Evolutionary conservation across 1,140 invertebrate genomes (phyloP).

Genomic region (Antheraea pernyi): DNA sequence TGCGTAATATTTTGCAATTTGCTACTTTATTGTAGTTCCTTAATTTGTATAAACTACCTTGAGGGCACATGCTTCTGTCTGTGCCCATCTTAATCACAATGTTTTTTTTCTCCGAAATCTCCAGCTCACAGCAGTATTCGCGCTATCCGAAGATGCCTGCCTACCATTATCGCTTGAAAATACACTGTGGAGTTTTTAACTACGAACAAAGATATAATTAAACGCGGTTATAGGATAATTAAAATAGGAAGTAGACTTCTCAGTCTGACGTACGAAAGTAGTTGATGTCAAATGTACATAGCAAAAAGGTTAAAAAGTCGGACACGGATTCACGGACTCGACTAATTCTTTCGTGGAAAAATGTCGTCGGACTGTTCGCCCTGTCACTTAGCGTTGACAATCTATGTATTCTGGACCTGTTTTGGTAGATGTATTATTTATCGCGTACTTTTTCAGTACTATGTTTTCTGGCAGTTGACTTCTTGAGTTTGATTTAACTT

Average conservation of each 20-base stretch:
- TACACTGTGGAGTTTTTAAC: too few relatives aligned
- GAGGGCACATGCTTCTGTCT: too few relatives aligned
- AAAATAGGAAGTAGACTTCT: neutral
- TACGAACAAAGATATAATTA: neutral
- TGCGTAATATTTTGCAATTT: too few relatives aligned
- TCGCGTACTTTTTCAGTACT: neutral
- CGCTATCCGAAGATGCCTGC: too few relatives aligned
- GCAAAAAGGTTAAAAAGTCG: slow-evolving; percentile 15
- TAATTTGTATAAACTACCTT: too few relatives aligned
- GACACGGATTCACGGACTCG: neutral
- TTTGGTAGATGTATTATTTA: neutral
- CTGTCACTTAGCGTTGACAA: slow-evolving; percentile 23
- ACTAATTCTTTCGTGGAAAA: slow-evolving; percentile 22
- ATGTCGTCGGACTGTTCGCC: slow-evolving; percentile 16
- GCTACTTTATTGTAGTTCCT: too few relatives aligned
- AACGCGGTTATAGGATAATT: neutral
- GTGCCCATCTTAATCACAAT: too few relatives aligned
- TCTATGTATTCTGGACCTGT: neutral
- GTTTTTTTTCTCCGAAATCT: too few relatives aligned
- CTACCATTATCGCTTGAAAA: too few relatives aligned
- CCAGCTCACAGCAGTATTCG: too few relatives aligned
- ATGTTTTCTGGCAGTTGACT: neutral
- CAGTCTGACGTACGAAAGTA: slow-evolving; percentile 15
- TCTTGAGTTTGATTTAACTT: too few relatives aligned
- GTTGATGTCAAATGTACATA: slow-evolving; percentile 28